Percentiles rank a stretch among this genome's conserved stretches.
Conservation (phyloP, 2,113 vertebrate genomes). For the Anhinga rufa region DNA sequence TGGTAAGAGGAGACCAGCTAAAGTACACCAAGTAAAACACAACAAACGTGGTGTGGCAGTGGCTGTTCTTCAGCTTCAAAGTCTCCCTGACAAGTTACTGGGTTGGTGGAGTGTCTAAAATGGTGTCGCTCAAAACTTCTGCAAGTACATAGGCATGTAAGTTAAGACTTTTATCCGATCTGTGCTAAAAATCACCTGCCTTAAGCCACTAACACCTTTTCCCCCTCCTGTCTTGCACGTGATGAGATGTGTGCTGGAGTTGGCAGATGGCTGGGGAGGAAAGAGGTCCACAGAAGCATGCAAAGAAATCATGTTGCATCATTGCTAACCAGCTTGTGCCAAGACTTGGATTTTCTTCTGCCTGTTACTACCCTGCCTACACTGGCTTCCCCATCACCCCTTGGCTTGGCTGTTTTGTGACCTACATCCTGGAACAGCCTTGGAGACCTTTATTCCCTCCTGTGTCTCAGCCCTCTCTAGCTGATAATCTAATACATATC, state of each 20-base stretch:
- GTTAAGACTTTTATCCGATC: background rate
- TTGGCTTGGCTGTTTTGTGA: background rate
- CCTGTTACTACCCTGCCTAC: background rate
- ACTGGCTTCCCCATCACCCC: background rate
- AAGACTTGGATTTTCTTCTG: background rate
- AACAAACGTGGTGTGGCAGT: background rate
- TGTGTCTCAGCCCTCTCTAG: background rate
- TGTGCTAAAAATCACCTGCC: background rate
- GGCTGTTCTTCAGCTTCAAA: background rate
- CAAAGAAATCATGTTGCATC: background rate
- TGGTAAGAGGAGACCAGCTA: background rate
- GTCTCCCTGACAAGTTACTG: background rate
- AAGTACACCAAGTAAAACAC: background rate
- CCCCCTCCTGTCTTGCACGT: background rate
- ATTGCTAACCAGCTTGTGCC: background rate
- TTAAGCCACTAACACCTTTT: background rate
- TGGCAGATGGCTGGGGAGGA: background rate
- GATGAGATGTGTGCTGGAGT: background rate
- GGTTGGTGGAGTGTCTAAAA: background rate
- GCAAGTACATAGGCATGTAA: background rate
- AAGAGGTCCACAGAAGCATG: background rate
- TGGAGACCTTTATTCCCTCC: background rate
- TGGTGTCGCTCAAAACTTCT: background rate
- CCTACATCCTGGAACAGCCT: background rate
- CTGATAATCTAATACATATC: background rate